Conservation (phyloP, 2,797 vertebrate genomes). For the Salmo trutta region DNA sequence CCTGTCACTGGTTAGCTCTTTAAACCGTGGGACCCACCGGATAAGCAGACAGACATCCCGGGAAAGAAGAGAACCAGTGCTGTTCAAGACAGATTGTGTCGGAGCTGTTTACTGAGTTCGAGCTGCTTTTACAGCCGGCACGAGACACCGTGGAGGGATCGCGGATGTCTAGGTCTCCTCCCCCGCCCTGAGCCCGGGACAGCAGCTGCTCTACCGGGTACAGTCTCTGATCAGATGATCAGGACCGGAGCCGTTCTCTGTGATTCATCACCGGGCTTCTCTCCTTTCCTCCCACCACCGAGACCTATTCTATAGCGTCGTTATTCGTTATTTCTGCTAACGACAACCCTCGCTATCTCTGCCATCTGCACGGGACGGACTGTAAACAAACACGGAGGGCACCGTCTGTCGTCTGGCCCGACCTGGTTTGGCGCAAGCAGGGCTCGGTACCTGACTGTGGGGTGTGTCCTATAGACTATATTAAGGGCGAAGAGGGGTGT, state of each 20-base stretch:
- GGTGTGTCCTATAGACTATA: slow-evolving; percentile 32
- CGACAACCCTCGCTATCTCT: slow-evolving; percentile 33
- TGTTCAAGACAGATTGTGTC: slow-evolving; percentile 36
- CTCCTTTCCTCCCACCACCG: not conserved
- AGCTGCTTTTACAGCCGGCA: slow-evolving; percentile 25
- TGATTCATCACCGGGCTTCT: not conserved
- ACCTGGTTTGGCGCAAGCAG: slow-evolving; percentile 27
- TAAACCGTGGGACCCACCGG: not conserved
- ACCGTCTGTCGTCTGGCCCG: not conserved
- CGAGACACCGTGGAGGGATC: slow-evolving; percentile 67
- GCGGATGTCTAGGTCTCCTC: slow-evolving; percentile 76
- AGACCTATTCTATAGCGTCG: slow-evolving; percentile 27
- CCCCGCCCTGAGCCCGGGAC: slow-evolving; percentile 72
- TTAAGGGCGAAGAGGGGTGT: slow-evolving; percentile 8
- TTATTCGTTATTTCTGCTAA: slow-evolving; percentile 51
- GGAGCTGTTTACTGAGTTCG: slow-evolving; percentile 56
- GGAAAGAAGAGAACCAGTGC: slow-evolving; percentile 40
- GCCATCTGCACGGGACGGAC: slow-evolving; percentile 50
- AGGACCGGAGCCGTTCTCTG: slow-evolving; percentile 27
- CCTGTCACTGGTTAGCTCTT: not conserved
- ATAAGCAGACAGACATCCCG: slow-evolving; percentile 11
- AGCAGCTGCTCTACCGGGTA: slow-evolving; percentile 26
- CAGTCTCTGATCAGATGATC: slow-evolving; percentile 32
- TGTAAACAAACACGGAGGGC: slow-evolving; percentile 68
- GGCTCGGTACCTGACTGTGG: slow-evolving; percentile 32